These are phyloP conservation scores for Oreochromis grahami DNA, from an alignment of 2,797 vertebrate genomes.

Conservation along the genomic window DNA sequence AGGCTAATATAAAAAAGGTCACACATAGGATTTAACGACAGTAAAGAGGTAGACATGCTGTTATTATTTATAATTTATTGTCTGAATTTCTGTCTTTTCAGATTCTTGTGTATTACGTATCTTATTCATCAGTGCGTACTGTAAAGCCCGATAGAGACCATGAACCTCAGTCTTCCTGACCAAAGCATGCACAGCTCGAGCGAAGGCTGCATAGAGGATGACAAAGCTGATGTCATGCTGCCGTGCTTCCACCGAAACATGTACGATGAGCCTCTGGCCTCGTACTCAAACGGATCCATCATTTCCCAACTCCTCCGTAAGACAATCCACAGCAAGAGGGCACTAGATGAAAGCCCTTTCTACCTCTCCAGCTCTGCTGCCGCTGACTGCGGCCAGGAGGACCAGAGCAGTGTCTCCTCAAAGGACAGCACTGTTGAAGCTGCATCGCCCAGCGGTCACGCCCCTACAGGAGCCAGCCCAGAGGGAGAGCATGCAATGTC, in stretches of 20 bases:
- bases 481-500: conserved; percentile 71
- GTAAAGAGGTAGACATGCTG: background rate
- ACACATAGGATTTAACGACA: background rate
- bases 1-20: background rate
- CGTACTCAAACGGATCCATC: conserved; percentile 69
- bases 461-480: conserved; percentile 40
- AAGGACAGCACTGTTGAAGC: conserved; percentile 66
- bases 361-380: conserved; percentile 66
- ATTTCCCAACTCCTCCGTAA: conserved; percentile 82
- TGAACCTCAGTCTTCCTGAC: conserved; percentile 77
- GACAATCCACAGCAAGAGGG: conserved; percentile 69
- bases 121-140: background rate
- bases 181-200: conserved; percentile 65
- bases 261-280: conserved; percentile 70
- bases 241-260: conserved; percentile 74
- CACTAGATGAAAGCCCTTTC: conserved; percentile 66
- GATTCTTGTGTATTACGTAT: conserved; percentile 20
- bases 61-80: background rate
- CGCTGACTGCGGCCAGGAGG: conserved; percentile 69
- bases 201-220: conserved; percentile 66
- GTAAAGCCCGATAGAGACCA: conserved; percentile 36
- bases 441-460: conserved; percentile 50
- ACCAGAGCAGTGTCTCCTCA: conserved; percentile 61
- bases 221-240: conserved; percentile 70
- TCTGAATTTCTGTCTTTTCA: conserved; percentile 26